Evolutionary conservation across 2,113 vertebrate species (phyloP).

Genomic region (Corynorhinus townsendii): DNA sequence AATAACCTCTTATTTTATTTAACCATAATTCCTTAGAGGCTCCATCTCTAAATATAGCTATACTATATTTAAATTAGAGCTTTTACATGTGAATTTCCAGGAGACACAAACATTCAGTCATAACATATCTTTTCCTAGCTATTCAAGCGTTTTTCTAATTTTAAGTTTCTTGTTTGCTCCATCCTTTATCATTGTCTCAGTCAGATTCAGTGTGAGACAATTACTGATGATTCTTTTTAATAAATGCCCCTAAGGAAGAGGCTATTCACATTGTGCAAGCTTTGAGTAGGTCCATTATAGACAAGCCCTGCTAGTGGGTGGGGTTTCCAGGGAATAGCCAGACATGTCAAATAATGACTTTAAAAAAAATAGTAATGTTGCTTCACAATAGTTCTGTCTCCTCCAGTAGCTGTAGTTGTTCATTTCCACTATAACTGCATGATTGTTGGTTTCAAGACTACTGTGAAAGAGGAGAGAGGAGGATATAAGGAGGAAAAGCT

Average conservation of each 20-base stretch:
- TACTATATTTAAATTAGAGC: neutral
- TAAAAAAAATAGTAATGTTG: neutral
- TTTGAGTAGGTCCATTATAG: neutral
- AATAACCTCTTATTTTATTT: neutral
- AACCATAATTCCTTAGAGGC: neutral
- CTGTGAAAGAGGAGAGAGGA: neutral
- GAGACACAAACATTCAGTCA: neutral
- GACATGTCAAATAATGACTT: neutral
- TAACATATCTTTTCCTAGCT: neutral
- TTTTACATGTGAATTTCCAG: neutral
- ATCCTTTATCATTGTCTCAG: neutral
- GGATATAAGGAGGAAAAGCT: neutral
- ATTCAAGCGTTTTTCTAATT: neutral
- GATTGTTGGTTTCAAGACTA: neutral
- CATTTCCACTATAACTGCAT: neutral
- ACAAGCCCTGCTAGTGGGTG: neutral
- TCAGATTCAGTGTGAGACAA: neutral
- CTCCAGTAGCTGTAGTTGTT: neutral
- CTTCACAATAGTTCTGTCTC: neutral
- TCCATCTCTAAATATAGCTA: neutral
- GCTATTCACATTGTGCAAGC: neutral
- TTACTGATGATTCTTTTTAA: neutral
- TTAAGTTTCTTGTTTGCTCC: neutral
- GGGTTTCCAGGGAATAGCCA: neutral
- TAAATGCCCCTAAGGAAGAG: neutral